A percentile compares a stretch with the other conserved stretches of the same genome.
Conservation (phyloP, 1,140 invertebrate genomes). For the Rhynchophorus ferrugineus region DNA sequence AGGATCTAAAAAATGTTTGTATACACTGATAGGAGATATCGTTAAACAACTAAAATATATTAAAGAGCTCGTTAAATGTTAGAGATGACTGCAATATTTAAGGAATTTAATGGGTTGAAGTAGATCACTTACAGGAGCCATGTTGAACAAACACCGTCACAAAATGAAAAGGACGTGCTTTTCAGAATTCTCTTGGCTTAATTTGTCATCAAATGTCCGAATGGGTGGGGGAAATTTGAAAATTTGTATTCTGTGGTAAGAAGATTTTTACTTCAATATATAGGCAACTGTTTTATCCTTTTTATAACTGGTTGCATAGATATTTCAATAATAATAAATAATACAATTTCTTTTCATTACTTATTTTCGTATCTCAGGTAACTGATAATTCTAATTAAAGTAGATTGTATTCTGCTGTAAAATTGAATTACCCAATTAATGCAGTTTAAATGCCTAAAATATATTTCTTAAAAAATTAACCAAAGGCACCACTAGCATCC, state of each 20-base stretch:
- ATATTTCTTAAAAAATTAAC: no score
- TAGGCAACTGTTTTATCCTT: neutral
- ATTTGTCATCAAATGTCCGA: neutral
- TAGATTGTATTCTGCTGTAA: no score
- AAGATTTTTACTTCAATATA: neutral
- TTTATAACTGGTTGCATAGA: neutral
- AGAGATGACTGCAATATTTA: neutral
- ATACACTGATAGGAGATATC: neutral
- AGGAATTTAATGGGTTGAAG: constrained; percentile 2
- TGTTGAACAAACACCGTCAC: constrained; percentile 6
- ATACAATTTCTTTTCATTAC: no score
- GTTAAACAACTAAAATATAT: constrained; percentile 1
- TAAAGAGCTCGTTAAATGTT: neutral
- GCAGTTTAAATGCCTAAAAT: no score
- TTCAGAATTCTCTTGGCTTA: neutral
- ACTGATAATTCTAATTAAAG: no score
- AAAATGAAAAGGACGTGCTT: neutral
- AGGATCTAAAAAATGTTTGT: neutral
- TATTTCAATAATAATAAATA: no score
- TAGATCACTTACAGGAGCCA: constrained; percentile 14
- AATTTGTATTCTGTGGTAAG: no score
- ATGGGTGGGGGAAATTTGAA: constrained; percentile 2
- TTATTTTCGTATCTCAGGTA: no score
- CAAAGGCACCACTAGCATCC: no score
- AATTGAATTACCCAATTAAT: no score